phyloP scores from a whole-genome alignment of 1,140 invertebrate genomes.

The Tachypleus tridentatus region DNA sequence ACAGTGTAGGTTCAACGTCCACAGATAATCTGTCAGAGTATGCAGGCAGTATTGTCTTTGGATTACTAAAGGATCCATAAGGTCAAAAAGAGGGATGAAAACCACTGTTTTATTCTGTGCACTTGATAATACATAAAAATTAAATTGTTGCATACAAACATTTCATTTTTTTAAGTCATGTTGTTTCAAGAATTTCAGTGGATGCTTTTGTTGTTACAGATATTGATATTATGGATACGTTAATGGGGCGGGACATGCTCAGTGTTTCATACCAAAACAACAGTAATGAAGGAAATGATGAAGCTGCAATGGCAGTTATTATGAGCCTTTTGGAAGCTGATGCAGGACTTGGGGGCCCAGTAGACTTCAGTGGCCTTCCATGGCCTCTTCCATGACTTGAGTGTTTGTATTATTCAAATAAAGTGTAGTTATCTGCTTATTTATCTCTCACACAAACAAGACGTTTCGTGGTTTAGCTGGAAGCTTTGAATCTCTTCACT shows the following conservation, averaged over 20 bases:
- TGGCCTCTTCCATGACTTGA: slow-evolving; percentile 61
- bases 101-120: neutral
- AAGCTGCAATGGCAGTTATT: slow-evolving; percentile 82
- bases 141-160: neutral
- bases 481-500: no score
- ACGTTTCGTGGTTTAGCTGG: no score
- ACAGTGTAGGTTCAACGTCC: no score
- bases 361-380: slow-evolving; percentile 73
- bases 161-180: neutral
- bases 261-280: slow-evolving; percentile 18
- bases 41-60: no score
- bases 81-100: no score
- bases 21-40: no score
- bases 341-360: slow-evolving; percentile 57
- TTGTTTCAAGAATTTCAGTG: no score
- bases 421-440: no score
- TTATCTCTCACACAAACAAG: no score
- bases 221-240: slow-evolving; percentile 9
- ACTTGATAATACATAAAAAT: neutral
- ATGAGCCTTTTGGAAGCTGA: slow-evolving; percentile 81
- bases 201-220: neutral
- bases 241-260: slow-evolving; percentile 17
- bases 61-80: no score
- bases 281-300: slow-evolving; percentile 60
- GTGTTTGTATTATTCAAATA: no score